Base-by-base conservation (phyloP, 2,888 invertebrate genomes). In the Pherbina coryleti region DNA sequence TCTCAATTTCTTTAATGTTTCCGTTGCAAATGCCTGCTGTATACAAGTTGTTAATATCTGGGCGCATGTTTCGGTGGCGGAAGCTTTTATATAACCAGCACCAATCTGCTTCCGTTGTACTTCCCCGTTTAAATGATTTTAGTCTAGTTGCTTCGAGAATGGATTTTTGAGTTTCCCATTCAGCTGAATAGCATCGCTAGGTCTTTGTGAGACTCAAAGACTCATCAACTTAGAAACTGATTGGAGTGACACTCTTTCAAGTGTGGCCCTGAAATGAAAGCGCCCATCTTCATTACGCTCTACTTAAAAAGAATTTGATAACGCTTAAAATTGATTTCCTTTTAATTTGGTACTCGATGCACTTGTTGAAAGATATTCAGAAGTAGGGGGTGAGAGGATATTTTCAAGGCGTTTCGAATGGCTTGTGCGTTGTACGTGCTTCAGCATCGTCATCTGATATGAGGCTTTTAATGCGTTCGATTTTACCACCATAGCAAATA, bases 241-340 rank as follows among this genome's bases (percentile, higher is more conserved):
- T 60, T 22, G n/a, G 44, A 67, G 37, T 67, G 60, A 34, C 37
- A 66, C 34, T 34, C 31, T 34, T 44, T 67, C n/a, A 67, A 67
- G 67, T 37, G 44, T 67, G 22, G 44, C 44, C 67, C 67, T 67
- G 67, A 67, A 34, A 44, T 34, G 67, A 44, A 22, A 67, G 37
- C 22, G 37, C n/a, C 64, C 64, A 28, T 19, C 28, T 25, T 60
- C 22, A 60, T 60, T 25, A 60, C 28, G 22, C 22, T 60, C 34
- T 67, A n/a, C n/a, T n/a, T n/a, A 22, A 44, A 37, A 34, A 44
- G 44, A 49, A 67, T 67, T 44, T 22, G 37, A 67, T 67, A 44
- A 22, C 67, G 37, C 34, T 14, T 11, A 3, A 67, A 37, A 44
- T 44, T 67, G 44, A 19, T 67, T n/a, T 37, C 34, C 3, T 5